Evolutionary conservation across 2,888 invertebrate genomes (phyloP).

Genomic region (Theretra japonica): DNA sequence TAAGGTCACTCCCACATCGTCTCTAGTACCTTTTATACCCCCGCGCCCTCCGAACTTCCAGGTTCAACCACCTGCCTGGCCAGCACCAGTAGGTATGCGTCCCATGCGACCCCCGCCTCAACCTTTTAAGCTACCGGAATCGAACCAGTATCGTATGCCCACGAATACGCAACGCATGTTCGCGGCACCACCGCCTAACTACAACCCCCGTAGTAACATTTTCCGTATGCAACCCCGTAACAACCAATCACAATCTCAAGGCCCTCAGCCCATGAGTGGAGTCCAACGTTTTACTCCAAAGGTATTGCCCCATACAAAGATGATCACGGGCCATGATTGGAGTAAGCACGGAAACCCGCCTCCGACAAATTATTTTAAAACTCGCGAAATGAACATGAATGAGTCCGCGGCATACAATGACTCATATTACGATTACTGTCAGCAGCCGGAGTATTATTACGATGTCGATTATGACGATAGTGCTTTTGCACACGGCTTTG

Average conservation of each 20-base stretch:
- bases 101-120: not conserved
- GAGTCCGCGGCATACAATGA: not conserved
- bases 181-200: not conserved
- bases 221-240: not conserved
- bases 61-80: not conserved
- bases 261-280: not conserved
- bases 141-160: not conserved
- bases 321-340: not conserved
- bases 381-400: not conserved
- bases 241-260: not conserved
- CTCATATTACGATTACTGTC: not conserved
- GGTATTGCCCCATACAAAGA: not conserved
- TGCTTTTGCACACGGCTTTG: not conserved
- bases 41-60: not conserved
- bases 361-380: not conserved
- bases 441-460: not conserved
- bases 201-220: not conserved
- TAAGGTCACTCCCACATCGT: not conserved
- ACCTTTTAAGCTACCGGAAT: not conserved
- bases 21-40: not conserved
- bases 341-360: not conserved
- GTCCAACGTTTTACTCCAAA: not conserved
- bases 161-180: not conserved
- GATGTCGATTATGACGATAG: not conserved
- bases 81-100: not conserved